Evolutionary conservation across 30 jellyfish, hydroid and myxozoan species (phyloP).

Genomic region (Cassiopea xamachana): DNA sequence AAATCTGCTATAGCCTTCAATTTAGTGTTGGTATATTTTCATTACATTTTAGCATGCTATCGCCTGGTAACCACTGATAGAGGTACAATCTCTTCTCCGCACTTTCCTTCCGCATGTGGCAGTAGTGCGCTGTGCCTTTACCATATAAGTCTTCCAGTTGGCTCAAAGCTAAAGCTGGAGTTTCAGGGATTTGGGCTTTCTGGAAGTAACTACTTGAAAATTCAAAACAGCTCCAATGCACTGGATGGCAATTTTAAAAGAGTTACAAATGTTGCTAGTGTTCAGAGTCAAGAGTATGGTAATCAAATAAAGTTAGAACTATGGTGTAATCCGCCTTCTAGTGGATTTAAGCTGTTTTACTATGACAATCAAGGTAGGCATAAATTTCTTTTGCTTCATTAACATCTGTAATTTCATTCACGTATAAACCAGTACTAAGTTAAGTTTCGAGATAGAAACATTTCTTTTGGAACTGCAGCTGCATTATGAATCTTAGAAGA

Average conservation of each 20-base stretch:
- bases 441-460: too few species aligned
- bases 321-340: background rate
- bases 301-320: background rate
- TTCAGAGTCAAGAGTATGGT: background rate
- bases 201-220: background rate
- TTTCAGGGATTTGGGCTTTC: background rate
- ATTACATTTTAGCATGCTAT: background rate
- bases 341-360: background rate
- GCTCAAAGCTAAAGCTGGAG: background rate
- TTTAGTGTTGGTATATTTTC: too few species aligned
- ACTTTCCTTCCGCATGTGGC: background rate
- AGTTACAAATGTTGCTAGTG: background rate
- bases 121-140: background rate
- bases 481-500: too few species aligned
- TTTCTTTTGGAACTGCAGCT: too few species aligned
- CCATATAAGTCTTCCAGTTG: background rate
- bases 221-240: background rate
- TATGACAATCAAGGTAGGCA: background rate
- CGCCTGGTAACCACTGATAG: background rate
- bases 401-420: too few species aligned
- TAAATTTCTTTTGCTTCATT: too few species aligned
- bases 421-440: too few species aligned
- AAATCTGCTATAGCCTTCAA: background rate
- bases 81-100: background rate
- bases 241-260: background rate